Conservation (phyloP, 2,797 vertebrate species). For the Esox lucius region DNA sequence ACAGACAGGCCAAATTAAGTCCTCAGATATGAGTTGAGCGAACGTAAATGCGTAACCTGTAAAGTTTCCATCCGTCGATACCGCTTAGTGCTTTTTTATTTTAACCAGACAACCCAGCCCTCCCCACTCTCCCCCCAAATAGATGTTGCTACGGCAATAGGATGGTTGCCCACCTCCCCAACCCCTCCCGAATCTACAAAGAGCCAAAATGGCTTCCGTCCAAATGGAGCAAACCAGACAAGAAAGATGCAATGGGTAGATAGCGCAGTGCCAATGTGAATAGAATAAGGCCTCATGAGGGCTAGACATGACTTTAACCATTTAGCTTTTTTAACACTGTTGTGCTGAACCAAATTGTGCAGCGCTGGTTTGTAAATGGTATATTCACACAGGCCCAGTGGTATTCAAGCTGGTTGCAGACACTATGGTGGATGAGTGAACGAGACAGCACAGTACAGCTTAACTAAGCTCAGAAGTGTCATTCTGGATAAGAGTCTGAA, state of each 20-base stretch:
- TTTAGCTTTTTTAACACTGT: not conserved
- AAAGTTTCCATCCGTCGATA: not conserved
- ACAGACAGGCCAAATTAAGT: not conserved
- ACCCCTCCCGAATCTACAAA: constrained; percentile 28
- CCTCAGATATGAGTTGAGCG: not conserved
- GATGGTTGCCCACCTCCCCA: not conserved
- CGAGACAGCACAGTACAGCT: too few relatives aligned
- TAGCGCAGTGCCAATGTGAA: not conserved
- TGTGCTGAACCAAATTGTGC: not conserved
- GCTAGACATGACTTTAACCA: not conserved
- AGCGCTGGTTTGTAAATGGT: not conserved
- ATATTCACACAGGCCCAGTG: not conserved
- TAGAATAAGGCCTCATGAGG: not conserved
- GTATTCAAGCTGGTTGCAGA: not conserved
- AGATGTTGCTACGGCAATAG: not conserved
- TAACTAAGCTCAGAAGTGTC: too few relatives aligned
- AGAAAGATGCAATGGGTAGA: constrained; percentile 20
- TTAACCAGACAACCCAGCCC: not conserved
- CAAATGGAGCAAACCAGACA: constrained; percentile 33
- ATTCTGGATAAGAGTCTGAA: too few relatives aligned
- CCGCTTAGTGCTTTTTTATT: not conserved
- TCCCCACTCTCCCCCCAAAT: not conserved
- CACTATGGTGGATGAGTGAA: too few relatives aligned
- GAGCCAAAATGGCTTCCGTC: constrained; percentile 32
- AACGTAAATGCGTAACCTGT: not conserved